A percentile compares a stretch with the other conserved stretches of the same genome.
phyloP scores from a whole-genome alignment of 2,113 vertebrate species.

The Balaeniceps rex region DNA sequence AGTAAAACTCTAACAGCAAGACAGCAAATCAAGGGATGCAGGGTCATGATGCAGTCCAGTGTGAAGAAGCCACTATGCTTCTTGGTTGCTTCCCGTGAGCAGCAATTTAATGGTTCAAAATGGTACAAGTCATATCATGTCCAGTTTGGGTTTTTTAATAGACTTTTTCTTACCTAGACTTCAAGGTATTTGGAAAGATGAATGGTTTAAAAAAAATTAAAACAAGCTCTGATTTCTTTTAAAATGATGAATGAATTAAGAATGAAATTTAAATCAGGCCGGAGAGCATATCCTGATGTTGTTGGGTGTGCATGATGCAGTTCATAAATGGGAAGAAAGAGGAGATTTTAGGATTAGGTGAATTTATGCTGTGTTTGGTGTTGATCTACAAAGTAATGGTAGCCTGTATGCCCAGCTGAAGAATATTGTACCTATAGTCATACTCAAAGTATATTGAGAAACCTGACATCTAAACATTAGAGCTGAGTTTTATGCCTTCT shows the following conservation, averaged over 20 bases:
- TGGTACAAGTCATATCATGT: not conserved
- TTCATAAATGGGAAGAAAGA: not conserved
- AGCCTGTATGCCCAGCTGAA: not conserved
- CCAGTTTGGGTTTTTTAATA: not conserved
- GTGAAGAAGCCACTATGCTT: not conserved
- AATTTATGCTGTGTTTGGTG: not conserved
- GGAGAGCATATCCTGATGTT: not conserved
- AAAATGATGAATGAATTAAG: not conserved
- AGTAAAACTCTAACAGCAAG: not conserved
- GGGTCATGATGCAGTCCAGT: not conserved
- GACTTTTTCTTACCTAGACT: not conserved
- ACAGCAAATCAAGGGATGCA: not conserved
- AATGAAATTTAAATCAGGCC: not conserved
- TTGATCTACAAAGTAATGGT: not conserved
- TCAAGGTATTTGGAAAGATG: not conserved
- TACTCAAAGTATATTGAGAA: not conserved
- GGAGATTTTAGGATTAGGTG: not conserved
- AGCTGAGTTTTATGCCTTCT: not conserved
- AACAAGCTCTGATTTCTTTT: not conserved
- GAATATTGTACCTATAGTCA: not conserved
- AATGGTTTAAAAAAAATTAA: not conserved
- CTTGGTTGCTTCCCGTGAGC: not conserved
- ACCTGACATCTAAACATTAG: not conserved
- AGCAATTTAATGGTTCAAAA: not conserved
- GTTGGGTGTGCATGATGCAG: not conserved